Evolutionary conservation across 2,797 vertebrate genomes (phyloP).

Genomic region (Morus bassanus): DNA sequence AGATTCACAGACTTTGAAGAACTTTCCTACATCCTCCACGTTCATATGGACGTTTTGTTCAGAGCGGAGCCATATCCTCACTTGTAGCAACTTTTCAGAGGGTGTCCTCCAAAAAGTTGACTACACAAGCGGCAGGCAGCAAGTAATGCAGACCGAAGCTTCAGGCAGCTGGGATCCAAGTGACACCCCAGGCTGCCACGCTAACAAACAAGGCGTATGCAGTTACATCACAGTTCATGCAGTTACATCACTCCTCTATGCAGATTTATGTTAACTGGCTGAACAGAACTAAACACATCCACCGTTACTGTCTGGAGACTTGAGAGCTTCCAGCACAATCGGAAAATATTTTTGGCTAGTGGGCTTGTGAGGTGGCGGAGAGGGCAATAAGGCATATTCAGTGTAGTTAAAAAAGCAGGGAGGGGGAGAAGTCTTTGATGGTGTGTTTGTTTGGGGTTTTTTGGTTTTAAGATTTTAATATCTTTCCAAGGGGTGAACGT

Average conservation of each 20-base stretch:
- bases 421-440: not conserved
- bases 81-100: not conserved
- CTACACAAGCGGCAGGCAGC: not conserved
- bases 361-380: not conserved
- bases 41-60: accelerated
- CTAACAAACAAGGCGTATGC: accelerated
- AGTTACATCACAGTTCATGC: not conserved
- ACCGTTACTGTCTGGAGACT: not conserved
- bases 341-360: not conserved
- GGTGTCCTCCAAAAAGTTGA: not conserved
- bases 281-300: not conserved
- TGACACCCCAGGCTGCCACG: not conserved
- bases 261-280: not conserved
- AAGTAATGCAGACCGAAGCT: not conserved
- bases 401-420: not conserved
- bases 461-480: not conserved
- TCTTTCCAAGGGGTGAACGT: not conserved
- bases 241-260: not conserved
- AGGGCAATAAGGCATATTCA: not conserved
- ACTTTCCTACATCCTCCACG: not conserved
- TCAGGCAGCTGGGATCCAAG: not conserved
- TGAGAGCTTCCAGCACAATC: not conserved
- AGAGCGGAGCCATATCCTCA: not conserved
- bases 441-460: not conserved
- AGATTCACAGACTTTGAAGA: not conserved